phyloP scores from a whole-genome alignment of 2,888 invertebrate genomes.

The Mantis religiosa region DNA sequence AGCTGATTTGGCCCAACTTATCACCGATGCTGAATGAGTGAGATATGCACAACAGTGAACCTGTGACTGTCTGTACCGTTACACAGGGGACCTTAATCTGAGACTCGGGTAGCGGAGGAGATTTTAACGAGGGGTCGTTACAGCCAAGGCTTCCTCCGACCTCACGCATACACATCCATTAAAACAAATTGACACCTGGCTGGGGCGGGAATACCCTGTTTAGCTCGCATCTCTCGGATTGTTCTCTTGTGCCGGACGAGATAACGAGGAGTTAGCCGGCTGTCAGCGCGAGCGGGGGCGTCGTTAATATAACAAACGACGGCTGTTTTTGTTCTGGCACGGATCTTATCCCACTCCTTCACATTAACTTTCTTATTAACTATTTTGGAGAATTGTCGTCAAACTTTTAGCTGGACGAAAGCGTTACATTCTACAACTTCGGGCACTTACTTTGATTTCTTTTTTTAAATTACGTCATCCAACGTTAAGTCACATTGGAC shows the following conservation, averaged over 20 bases:
- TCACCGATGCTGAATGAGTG: too few species aligned
- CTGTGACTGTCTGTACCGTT: not conserved
- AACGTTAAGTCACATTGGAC: too few species aligned
- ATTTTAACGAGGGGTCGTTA: slow-evolving; percentile 40
- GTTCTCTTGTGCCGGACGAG: not conserved
- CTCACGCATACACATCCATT: slow-evolving; percentile 44
- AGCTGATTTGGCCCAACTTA: too few species aligned
- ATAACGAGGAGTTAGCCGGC: not conserved
- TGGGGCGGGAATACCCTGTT: slow-evolving; percentile 39
- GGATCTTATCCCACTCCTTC: too few species aligned
- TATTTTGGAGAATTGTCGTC: too few species aligned
- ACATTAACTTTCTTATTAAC: too few species aligned
- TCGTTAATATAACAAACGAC: slow-evolving; percentile 10
- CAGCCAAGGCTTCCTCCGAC: slow-evolving; percentile 28
- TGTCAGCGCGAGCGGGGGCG: not conserved
- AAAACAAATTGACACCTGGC: slow-evolving; percentile 50
- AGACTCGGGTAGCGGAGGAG: not conserved
- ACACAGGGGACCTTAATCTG: not conserved
- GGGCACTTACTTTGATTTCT: too few species aligned
- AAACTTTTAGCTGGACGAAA: too few species aligned
- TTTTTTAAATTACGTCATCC: too few species aligned
- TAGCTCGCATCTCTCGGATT: slow-evolving; percentile 19
- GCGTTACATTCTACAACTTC: too few species aligned
- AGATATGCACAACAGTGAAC: too few species aligned
- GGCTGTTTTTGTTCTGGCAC: not conserved